These are phyloP conservation scores for Limnephilus auricula DNA, from an alignment of 2,888 invertebrate species.

Conservation along the genomic window DNA sequence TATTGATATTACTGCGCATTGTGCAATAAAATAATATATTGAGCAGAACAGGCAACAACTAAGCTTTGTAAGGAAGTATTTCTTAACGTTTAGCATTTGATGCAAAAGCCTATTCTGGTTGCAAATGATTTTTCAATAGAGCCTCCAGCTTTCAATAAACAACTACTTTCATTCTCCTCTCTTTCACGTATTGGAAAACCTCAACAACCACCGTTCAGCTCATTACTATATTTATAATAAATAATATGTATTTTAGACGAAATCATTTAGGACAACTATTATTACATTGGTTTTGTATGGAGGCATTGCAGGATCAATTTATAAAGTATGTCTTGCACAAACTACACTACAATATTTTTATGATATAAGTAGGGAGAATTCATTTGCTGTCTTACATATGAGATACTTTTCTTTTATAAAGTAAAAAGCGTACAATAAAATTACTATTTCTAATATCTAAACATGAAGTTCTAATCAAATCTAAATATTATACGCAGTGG, in stretches of 20 bases:
- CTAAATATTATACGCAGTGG: no score
- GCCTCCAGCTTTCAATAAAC: constrained; percentile 7
- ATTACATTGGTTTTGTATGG: background rate
- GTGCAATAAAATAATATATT: background rate
- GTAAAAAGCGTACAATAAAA: no score
- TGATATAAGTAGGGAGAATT: no score
- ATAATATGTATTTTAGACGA: background rate
- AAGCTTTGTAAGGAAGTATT: background rate
- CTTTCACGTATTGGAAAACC: background rate
- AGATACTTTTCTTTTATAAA: no score
- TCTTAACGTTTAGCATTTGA: background rate
- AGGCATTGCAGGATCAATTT: background rate
- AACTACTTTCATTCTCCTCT: background rate
- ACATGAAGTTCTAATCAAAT: no score
- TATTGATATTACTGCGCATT: background rate
- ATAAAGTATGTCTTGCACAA: background rate
- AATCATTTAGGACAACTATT: background rate
- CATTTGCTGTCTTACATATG: no score
- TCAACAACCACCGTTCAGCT: background rate
- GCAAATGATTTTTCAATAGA: background rate
- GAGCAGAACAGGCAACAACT: background rate
- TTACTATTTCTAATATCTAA: no score
- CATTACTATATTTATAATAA: background rate
- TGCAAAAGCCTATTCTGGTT: background rate
- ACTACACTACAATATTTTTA: background rate